Evolutionary conservation across 2,888 invertebrate species (phyloP).

Genomic region (Byasa hedistus): DNA sequence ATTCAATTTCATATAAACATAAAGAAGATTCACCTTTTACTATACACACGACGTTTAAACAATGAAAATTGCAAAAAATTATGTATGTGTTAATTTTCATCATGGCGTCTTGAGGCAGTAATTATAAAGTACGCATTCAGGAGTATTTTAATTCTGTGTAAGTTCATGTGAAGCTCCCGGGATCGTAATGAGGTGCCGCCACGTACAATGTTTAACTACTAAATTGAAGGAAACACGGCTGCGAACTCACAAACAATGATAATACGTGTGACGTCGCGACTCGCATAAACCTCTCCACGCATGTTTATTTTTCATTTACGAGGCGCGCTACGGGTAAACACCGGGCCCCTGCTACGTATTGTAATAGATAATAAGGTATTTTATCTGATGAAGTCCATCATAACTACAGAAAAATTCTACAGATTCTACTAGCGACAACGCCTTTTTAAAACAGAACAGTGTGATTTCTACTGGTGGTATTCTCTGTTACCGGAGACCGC

Average conservation of each 20-base stretch:
- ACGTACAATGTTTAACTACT: constrained; percentile 42
- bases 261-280: constrained; percentile 62
- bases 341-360: constrained; percentile 46
- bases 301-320: constrained; percentile 79
- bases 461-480: too few species aligned
- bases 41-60: too few species aligned
- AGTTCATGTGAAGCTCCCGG: constrained; percentile 11
- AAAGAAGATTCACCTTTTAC: too few species aligned
- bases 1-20: too few species aligned
- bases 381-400: background rate
- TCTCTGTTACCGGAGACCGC: too few species aligned
- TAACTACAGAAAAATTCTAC: background rate
- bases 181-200: constrained; percentile 24
- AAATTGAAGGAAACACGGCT: constrained; percentile 40
- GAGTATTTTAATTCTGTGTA: constrained; percentile 8
- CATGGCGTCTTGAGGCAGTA: background rate
- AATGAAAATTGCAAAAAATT: too few species aligned
- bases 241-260: constrained; percentile 59
- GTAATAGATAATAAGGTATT: constrained; percentile 40
- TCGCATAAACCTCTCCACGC: constrained; percentile 62
- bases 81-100: too few species aligned
- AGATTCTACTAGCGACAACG: too few species aligned
- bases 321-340: constrained; percentile 53
- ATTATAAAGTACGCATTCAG: background rate
- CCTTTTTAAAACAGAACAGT: too few species aligned